phyloP scores from a whole-genome alignment of 1,140 invertebrate genomes.

The Papilio polyxenes region DNA sequence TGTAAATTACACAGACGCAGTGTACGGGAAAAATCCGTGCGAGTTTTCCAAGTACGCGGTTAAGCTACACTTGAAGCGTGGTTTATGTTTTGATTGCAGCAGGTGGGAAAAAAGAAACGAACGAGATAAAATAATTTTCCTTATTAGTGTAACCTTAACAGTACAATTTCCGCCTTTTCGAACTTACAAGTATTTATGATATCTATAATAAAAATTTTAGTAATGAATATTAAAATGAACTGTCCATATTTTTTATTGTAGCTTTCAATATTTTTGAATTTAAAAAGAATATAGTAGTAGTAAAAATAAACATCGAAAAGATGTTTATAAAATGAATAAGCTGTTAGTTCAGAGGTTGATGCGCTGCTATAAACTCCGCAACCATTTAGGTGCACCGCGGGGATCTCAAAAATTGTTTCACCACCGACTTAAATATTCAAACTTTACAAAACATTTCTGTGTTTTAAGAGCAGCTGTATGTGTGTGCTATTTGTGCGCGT shows the following conservation, averaged over 20 bases:
- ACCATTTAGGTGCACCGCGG: slow-evolving; percentile 21
- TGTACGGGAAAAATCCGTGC: slow-evolving; percentile 3
- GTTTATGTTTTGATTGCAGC: slow-evolving; percentile 16
- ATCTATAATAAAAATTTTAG: no score
- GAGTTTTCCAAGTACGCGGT: slow-evolving; percentile 7
- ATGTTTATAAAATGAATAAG: neutral
- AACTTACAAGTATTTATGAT: no score
- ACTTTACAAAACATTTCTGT: neutral
- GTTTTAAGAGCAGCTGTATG: neutral
- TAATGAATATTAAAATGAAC: no score
- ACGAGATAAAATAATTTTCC: neutral
- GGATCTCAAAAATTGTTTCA: slow-evolving; percentile 23
- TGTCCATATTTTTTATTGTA: no score
- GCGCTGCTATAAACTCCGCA: neutral
- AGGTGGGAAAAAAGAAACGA: neutral
- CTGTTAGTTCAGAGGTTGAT: slow-evolving; percentile 20
- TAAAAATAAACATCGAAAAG: neutral
- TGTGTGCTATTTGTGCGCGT: no score
- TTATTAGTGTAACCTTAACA: neutral
- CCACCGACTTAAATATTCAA: slow-evolving; percentile 15
- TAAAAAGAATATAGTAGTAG: neutral
- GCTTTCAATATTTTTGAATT: neutral
- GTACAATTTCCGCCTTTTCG: neutral
- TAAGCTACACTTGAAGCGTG: slow-evolving; percentile 1
- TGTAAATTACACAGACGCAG: slow-evolving; percentile 3